A percentile compares a stretch with the other conserved stretches of the same genome.
phyloP scores from a whole-genome alignment of 1,140 invertebrate species.

The Diabrotica undecimpunctata region DNA sequence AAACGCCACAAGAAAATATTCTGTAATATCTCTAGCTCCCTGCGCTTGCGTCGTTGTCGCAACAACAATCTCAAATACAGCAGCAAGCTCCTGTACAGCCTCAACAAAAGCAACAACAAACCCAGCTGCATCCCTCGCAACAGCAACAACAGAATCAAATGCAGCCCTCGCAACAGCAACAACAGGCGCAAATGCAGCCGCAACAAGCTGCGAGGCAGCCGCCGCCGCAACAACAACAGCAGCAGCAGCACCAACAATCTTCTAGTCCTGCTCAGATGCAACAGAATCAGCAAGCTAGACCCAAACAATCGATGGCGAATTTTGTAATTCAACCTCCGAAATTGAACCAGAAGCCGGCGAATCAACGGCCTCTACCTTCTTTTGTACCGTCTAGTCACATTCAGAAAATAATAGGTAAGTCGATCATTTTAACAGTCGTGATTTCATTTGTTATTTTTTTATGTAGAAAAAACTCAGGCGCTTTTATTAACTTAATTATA shows the following conservation, averaged over 20 bases:
- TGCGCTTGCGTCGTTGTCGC: background rate
- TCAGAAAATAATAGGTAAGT: slow-evolving; percentile 42
- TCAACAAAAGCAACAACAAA: slow-evolving; percentile 40
- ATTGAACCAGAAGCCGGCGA: slow-evolving; percentile 25
- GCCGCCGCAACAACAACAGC: background rate
- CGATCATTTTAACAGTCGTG: background rate
- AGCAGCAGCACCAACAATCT: slow-evolving; percentile 22
- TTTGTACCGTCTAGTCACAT: slow-evolving; percentile 42
- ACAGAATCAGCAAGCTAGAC: slow-evolving; percentile 28
- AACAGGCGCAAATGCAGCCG: slow-evolving; percentile 5
- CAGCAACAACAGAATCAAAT: slow-evolving; percentile 32
- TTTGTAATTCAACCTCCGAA: slow-evolving; percentile 39
- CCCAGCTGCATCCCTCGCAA: slow-evolving; percentile 35
- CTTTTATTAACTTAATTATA: too few species aligned
- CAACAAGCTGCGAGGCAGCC: background rate
- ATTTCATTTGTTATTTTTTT: too few species aligned
- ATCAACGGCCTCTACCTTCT: slow-evolving; percentile 34
- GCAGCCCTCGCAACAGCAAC: slow-evolving; percentile 22
- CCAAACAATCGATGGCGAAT: slow-evolving; percentile 33
- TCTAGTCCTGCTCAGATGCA: slow-evolving; percentile 24
- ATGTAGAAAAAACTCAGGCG: too few species aligned
- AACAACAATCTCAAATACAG: slow-evolving; percentile 14
- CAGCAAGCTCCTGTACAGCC: too few species aligned
- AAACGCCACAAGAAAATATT: too few species aligned
- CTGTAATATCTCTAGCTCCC: too few species aligned